phyloP scores from a whole-genome alignment of 2,113 vertebrate genomes.

The Ammodytes dubius region DNA sequence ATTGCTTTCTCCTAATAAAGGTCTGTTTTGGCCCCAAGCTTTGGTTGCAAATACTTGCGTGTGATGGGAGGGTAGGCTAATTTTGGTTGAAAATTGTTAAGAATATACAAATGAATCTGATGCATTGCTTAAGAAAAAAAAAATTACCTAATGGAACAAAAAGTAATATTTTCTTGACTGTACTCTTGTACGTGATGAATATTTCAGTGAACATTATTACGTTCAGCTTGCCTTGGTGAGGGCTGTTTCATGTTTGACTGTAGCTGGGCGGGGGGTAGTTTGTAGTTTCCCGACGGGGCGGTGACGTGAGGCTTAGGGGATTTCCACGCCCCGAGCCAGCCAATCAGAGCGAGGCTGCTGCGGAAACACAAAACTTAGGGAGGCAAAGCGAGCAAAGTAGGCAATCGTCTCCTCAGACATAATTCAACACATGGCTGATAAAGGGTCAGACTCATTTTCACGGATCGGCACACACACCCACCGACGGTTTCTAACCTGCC shows the following conservation, averaged over 20 bases:
- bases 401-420: accelerated
- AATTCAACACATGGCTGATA: conserved; percentile 20
- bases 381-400: no score
- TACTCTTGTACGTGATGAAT: not conserved
- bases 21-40: not conserved
- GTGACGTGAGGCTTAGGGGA: conserved; percentile 74
- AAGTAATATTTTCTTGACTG: not conserved
- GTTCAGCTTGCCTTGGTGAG: no score
- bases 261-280: conserved; percentile 39
- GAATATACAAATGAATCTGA: not conserved
- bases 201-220: not conserved
- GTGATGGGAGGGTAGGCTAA: not conserved
- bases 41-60: not conserved
- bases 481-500: not conserved
- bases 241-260: no score
- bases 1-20: not conserved
- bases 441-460: accelerated
- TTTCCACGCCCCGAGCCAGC: conserved; percentile 68
- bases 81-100: not conserved
- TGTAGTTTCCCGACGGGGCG: conserved; percentile 64
- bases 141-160: conserved; percentile 9
- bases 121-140: not conserved
- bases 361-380: conserved; percentile 8
- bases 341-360: conserved; percentile 40
- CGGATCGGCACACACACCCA: accelerated